Evolutionary conservation across 2,888 invertebrate species (phyloP).

Genomic region (Aricia artaxerxes): DNA sequence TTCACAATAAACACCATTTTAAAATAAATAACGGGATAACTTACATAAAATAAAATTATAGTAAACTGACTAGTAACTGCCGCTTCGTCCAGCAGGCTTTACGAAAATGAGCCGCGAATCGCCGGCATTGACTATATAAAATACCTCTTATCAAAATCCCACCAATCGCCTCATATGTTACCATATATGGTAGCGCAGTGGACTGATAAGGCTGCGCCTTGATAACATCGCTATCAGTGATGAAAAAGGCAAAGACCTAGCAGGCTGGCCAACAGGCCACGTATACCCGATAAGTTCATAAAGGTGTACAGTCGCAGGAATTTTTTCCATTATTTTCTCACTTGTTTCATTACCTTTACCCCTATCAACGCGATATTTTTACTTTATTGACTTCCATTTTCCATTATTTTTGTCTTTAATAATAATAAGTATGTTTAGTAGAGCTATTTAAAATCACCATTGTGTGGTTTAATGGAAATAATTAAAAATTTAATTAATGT

Average conservation of each 20-base stretch:
- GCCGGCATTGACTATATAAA: slow-evolving; percentile 79
- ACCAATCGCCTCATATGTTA: slow-evolving; percentile 86
- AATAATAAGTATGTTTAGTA: too few relatives aligned
- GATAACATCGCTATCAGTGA: slow-evolving; percentile 55
- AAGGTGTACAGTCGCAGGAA: background rate
- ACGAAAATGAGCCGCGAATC: slow-evolving; percentile 67
- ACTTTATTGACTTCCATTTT: too few relatives aligned
- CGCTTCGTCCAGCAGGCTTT: slow-evolving; percentile 65
- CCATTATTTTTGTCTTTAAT: too few relatives aligned
- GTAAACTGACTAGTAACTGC: slow-evolving; percentile 69
- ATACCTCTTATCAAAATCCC: slow-evolving; percentile 77
- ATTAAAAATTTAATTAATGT: too few relatives aligned
- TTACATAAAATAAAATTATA: slow-evolving; percentile 45
- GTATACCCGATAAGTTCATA: slow-evolving; percentile 34
- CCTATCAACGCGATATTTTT: too few relatives aligned
- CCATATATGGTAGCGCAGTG: slow-evolving; percentile 87
- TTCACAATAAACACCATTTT: slow-evolving; percentile 32
- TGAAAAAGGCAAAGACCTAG: slow-evolving; percentile 38
- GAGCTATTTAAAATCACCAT: too few relatives aligned
- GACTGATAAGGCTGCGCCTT: slow-evolving; percentile 60
- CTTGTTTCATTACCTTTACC: too few relatives aligned
- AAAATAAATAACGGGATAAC: slow-evolving; percentile 28
- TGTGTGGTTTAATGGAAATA: too few relatives aligned
- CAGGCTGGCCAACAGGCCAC: slow-evolving; percentile 27
- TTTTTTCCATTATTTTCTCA: too few relatives aligned